Percentiles rank a stretch among this genome's conserved stretches.
Conservation (phyloP, 2,113 vertebrate species). For the Cryptotis parvus region DNA sequence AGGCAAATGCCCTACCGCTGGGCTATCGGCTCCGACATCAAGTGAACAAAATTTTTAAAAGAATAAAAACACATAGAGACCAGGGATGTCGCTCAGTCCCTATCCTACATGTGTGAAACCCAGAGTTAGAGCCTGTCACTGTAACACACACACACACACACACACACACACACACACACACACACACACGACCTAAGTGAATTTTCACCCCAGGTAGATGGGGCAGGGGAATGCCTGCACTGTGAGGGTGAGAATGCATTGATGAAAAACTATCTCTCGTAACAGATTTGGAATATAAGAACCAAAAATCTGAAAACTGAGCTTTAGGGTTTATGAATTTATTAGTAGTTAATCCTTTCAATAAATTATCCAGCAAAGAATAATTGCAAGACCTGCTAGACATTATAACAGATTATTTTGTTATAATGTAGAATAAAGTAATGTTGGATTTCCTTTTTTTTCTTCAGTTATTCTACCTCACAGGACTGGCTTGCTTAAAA, state of each 20-base stretch:
- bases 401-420: constrained; percentile 49
- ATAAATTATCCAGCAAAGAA: constrained; percentile 42
- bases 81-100: no score
- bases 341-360: constrained; percentile 55
- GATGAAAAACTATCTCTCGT: constrained; percentile 46
- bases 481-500: constrained; percentile 55
- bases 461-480: background rate
- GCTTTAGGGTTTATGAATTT: constrained; percentile 1
- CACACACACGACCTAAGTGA: background rate
- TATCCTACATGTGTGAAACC: no score
- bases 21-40: no score
- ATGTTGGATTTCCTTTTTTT: constrained; percentile 15
- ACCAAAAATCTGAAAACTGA: constrained; percentile 59
- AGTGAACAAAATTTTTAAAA: no score
- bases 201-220: background rate
- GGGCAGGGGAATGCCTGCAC: background rate
- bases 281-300: constrained; percentile 50
- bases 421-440: constrained; percentile 43
- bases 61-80: no score
- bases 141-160: no score
- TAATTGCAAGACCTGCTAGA: constrained; percentile 37
- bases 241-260: background rate
- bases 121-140: no score
- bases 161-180: no score
- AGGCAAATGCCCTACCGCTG: no score